phyloP scores from a whole-genome alignment of 2,797 vertebrate genomes.

The Microchirus variegatus region DNA sequence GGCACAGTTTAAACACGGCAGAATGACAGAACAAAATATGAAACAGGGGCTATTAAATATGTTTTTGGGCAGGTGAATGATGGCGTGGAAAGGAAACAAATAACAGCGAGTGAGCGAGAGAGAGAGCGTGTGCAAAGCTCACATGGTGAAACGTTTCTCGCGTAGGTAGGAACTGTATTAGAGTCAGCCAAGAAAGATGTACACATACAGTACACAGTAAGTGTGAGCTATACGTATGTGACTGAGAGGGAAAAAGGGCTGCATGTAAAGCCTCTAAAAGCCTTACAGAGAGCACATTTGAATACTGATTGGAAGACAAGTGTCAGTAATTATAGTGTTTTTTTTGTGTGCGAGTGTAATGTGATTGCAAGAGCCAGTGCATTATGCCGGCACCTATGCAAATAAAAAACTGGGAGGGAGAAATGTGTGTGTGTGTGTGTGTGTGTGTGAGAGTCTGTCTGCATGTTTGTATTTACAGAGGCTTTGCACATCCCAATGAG shows the following conservation, averaged over 20 bases:
- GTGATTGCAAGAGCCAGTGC: slow-evolving; percentile 33
- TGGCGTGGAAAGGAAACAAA: slow-evolving; percentile 14
- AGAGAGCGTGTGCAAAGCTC: neutral
- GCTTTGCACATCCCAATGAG: slow-evolving; percentile 54
- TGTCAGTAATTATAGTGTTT: slow-evolving; percentile 38
- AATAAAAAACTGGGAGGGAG: slow-evolving; percentile 29
- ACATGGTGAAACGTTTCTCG: too few relatives aligned
- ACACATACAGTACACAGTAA: slow-evolving; percentile 7
- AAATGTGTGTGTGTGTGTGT: slow-evolving; percentile 5
- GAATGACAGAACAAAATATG: slow-evolving; percentile 34
- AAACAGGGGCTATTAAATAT: slow-evolving; percentile 46
- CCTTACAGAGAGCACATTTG: slow-evolving; percentile 35
- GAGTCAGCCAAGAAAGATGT: slow-evolving; percentile 22
- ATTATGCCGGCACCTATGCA: slow-evolving; percentile 49
- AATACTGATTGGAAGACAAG: slow-evolving; percentile 36
- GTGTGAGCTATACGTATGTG: neutral
- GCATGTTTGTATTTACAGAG: slow-evolving; percentile 58
- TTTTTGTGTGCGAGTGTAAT: slow-evolving; percentile 17
- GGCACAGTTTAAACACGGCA: slow-evolving; percentile 48
- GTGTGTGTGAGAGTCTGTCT: slow-evolving; percentile 22
- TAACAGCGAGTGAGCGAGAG: slow-evolving; percentile 22
- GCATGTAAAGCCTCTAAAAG: slow-evolving; percentile 24
- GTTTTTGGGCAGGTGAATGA: slow-evolving; percentile 32
- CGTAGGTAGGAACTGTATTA: too few relatives aligned
- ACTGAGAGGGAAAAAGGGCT: slow-evolving; percentile 2